Conservation (phyloP, 35 echinoderm and acorn worm species). For the Strongylocentrotus purpuratus region DNA sequence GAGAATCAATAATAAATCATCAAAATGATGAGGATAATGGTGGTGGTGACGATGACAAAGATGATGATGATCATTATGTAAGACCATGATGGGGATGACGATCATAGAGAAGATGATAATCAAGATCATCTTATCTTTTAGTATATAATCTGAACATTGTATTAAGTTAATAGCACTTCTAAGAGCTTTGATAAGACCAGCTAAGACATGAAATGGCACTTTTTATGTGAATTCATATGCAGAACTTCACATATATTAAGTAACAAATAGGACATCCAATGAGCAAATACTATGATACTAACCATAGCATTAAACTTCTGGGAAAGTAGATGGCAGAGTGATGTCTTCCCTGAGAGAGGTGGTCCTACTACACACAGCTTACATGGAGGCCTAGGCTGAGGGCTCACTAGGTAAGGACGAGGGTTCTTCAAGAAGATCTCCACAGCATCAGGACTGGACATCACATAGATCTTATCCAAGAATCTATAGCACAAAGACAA, state of each 20-base stretch:
- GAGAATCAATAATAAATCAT: neutral
- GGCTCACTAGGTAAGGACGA: slow-evolving; percentile 84
- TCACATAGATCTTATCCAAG: slow-evolving; percentile 99
- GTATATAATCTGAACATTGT: too few relatives aligned
- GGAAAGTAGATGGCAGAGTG: slow-evolving; percentile 80
- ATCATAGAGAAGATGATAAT: too few relatives aligned
- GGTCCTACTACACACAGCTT: slow-evolving; percentile 92
- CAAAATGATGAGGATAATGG: too few relatives aligned
- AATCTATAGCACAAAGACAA: slow-evolving; percentile 63
- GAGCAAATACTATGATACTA: neutral
- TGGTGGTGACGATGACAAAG: neutral
- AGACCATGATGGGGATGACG: neutral
- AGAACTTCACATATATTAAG: too few relatives aligned
- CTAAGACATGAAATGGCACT: too few relatives aligned
- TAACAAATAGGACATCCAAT: too few relatives aligned
- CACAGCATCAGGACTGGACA: slow-evolving; percentile 95
- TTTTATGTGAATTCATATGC: too few relatives aligned
- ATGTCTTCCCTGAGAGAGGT: slow-evolving; percentile 89
- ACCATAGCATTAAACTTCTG: slow-evolving; percentile 95
- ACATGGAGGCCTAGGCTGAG: slow-evolving; percentile 95
- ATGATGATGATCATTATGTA: slow-evolving; percentile 12
- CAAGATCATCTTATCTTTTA: too few relatives aligned
- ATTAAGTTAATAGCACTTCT: too few relatives aligned
- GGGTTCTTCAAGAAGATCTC: slow-evolving; percentile 95
- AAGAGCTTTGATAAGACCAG: too few relatives aligned